Evolutionary conservation across 2,888 invertebrate species (phyloP), one percentile per base, ranked within the genome.

Genomic region (Tetranychus truncatus): DNA sequence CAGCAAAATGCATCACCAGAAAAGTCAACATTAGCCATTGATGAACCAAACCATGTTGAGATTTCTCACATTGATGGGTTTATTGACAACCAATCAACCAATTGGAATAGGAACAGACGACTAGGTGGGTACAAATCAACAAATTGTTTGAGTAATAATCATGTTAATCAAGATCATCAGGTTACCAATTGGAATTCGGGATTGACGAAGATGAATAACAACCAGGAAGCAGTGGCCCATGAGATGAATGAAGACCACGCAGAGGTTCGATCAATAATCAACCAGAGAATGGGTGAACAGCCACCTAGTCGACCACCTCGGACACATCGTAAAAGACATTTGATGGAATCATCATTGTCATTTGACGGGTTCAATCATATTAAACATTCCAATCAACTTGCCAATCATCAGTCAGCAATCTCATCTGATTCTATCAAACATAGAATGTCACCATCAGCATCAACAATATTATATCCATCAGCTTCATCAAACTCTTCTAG

Each of bases 391-490:
- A 55, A 55, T 55, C 55, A 55, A 55, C 55, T 55, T 55, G 55
- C 15, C 55, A 55, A 55, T 55, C 55, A 55, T 15, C 8, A 67
- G 18, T 67, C 21, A 67, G 0, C 67, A 67, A 21, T 67, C 3
- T 21, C 20, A 67, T 67, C 9, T 67, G 67, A 21, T 67, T 67
- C 21, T 67, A n/a, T 67, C 67, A 67, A n/a, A n/a, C 66, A 15
- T 65, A n/a, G 67, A 67, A 2, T 67, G n/a, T 67, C 67, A 67
- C 21, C 67, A 15, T 15, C 15, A 8, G 15, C 9, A 55, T 15
- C 55, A 2, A 15, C 55, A 55, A 2, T 55, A 8, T 24, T 24
- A 34, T 34, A 4, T 34, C 34, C 34, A 24, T 24, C 24, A 34
- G 34, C 34, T 34, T 34, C 34, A 34, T 34, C 34, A 34, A 5